Evolutionary conservation across 2,888 invertebrate species (phyloP).

Genomic region (Neoaliturus tenellus): DNA sequence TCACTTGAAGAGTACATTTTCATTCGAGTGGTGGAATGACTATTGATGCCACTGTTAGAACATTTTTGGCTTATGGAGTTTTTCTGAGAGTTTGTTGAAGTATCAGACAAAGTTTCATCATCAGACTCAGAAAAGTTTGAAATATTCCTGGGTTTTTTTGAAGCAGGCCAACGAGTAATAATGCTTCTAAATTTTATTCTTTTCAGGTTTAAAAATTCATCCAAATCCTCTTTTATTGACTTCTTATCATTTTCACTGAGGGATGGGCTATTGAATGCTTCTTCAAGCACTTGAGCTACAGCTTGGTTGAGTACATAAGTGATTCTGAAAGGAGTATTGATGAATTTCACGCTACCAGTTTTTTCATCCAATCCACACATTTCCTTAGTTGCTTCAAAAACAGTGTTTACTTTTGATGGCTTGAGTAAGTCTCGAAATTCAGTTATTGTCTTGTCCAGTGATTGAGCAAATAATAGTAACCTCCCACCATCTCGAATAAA

Average conservation of each 20-base stretch:
- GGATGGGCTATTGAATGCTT: neutral
- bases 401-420: neutral
- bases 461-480: neutral
- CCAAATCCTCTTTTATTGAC: neutral
- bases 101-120: neutral
- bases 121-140: neutral
- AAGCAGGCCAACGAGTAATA: neutral
- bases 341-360: neutral
- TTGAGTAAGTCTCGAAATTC: neutral
- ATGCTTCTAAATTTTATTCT: neutral
- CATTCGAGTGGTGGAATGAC: neutral
- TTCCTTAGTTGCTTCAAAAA: neutral
- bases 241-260: neutral
- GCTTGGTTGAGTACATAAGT: neutral
- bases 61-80: neutral
- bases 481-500: neutral
- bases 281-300: neutral
- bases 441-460: neutral
- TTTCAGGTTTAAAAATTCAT: neutral
- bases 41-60: neutral
- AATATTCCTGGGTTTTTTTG: neutral
- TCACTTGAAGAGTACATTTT: neutral
- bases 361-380: conserved; percentile 1
- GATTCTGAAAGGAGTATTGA: neutral
- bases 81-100: neutral